phyloP scores from a whole-genome alignment of 30 jellyfish, hydroid and myxozoan species.

The Chrysaora quinquecirrha region DNA sequence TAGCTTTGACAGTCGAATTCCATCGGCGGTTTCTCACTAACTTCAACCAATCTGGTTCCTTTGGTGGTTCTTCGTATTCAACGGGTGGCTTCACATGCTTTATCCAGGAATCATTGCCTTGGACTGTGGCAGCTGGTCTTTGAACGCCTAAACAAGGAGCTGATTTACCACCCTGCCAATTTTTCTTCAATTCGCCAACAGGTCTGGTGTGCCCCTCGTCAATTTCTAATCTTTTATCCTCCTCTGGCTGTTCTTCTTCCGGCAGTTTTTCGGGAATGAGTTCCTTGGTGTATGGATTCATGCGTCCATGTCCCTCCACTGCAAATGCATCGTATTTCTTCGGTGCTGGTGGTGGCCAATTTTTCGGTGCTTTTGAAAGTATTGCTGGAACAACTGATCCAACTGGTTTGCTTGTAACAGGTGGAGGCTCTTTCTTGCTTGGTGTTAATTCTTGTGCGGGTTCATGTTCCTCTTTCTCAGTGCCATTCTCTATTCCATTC shows the following conservation, averaged over 20 bases:
- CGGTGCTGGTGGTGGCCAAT: constrained; percentile 83
- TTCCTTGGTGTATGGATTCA: constrained; percentile 77
- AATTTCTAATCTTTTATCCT: constrained; percentile 69
- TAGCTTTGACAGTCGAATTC: constrained; percentile 93
- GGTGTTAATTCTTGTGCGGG: not conserved
- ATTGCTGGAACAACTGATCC: constrained; percentile 38
- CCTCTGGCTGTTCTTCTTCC: constrained; percentile 47
- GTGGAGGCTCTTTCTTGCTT: constrained; percentile 24
- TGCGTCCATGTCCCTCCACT: constrained; percentile 91
- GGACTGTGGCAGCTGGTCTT: constrained; percentile 70
- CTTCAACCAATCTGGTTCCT: constrained; percentile 91
- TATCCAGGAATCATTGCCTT: constrained; percentile 84
- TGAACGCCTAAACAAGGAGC: constrained; percentile 77
- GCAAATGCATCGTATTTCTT: constrained; percentile 88
- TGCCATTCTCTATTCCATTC: not conserved
- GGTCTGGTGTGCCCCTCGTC: constrained; percentile 86
- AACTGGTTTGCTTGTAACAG: not conserved
- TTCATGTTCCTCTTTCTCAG: not conserved
- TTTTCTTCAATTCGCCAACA: constrained; percentile 65
- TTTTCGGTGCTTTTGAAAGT: constrained; percentile 38
- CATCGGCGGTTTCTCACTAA: constrained; percentile 91
- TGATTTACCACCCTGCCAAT: constrained; percentile 59
- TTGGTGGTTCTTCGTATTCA: constrained; percentile 90
- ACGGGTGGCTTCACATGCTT: constrained; percentile 84
- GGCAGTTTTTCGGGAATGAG: constrained; percentile 69